Evolutionary conservation across 23 tunicate species (phyloP).

Genomic region (Ciona savignyi): DNA sequence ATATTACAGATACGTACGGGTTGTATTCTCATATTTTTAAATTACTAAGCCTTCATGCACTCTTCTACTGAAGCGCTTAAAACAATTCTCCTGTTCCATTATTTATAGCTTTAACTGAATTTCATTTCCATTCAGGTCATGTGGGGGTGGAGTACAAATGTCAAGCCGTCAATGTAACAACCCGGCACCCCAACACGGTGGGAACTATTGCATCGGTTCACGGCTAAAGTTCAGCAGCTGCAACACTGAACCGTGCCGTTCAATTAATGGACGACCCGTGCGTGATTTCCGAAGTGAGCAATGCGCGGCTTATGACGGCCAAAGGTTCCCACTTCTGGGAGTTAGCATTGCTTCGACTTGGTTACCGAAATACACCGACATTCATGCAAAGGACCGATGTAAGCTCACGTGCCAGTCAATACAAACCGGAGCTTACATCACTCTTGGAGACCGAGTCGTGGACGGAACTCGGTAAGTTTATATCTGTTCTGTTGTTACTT

Average conservation of each 20-base stretch:
- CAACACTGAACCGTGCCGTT: conserved; percentile 54
- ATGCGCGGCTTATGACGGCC: conserved; percentile 79
- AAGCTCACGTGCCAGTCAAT: conserved; percentile 67
- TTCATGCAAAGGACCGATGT: conserved; percentile 57
- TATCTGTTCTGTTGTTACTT: too few species aligned
- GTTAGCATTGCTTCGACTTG: conserved; percentile 59
- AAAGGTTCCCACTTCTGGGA: conserved; percentile 63
- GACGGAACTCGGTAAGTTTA: conserved; percentile 90
- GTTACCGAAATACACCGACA: conserved; percentile 80
- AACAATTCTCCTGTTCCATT: too few species aligned
- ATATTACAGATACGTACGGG: not conserved
- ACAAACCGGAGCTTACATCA: conserved; percentile 74
- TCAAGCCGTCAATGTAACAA: conserved; percentile 86
- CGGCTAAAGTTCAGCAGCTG: conserved; percentile 72
- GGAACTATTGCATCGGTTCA: conserved; percentile 78
- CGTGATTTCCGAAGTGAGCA: conserved; percentile 81
- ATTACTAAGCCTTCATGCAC: too few species aligned
- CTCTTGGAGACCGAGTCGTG: conserved; percentile 54
- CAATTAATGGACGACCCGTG: not conserved
- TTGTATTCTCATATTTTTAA: too few species aligned
- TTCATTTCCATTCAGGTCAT: conserved; percentile 21
- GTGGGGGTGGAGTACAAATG: conserved; percentile 80
- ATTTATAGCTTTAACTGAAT: not conserved
- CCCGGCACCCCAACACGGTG: conserved; percentile 78
- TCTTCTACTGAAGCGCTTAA: too few species aligned